phyloP scores from a whole-genome alignment of 1,140 invertebrate genomes.

The Hypsibius dujardini region DNA sequence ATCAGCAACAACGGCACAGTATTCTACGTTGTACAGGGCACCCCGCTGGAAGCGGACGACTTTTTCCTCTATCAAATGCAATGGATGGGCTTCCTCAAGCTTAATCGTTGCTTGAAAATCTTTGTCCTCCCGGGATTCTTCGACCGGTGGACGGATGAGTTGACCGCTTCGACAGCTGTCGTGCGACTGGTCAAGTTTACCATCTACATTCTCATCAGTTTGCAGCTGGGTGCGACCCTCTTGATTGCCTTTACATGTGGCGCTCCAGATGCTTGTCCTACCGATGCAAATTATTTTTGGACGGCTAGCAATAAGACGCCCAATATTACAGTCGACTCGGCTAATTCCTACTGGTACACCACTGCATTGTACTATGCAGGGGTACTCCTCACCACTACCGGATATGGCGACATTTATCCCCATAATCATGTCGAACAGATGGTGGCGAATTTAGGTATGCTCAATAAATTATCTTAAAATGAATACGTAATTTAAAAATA shows the following conservation, averaged over 20 bases:
- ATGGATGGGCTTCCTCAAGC: background rate
- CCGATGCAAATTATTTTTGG: background rate
- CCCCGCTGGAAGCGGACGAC: no score
- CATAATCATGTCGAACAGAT: constrained; percentile 18
- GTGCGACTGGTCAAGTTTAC: background rate
- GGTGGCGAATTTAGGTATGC: constrained; percentile 17
- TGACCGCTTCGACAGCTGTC: background rate
- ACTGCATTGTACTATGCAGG: constrained; percentile 21
- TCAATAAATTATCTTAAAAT: no score
- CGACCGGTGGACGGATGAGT: background rate
- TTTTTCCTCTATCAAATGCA: background rate
- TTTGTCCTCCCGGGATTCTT: background rate
- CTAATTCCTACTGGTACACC: background rate
- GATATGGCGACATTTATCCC: constrained; percentile 21
- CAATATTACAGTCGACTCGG: background rate
- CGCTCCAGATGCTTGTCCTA: no score
- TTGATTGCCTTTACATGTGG: constrained; percentile 6
- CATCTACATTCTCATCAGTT: background rate
- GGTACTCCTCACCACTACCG: constrained; percentile 20
- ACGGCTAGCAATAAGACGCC: background rate
- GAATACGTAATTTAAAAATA: no score
- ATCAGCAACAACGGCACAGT: no score
- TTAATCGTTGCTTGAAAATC: background rate
- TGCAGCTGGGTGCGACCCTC: background rate
- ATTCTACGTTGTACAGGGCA: no score